These are phyloP conservation scores for Cynopterus sphinx DNA, from an alignment of 2,797 vertebrate species.

Conservation along the genomic window DNA sequence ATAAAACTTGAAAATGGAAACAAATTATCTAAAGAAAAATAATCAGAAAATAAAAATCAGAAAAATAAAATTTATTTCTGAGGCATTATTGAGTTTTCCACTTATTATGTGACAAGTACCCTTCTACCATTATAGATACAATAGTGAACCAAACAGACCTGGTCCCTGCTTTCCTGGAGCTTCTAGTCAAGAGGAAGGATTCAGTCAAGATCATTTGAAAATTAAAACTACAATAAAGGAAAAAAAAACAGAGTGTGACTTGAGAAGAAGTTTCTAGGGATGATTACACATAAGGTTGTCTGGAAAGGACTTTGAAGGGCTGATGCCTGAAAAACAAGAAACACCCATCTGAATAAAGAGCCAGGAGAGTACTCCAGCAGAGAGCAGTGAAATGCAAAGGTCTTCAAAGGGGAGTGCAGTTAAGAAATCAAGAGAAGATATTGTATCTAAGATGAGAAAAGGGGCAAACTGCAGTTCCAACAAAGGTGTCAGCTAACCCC, in stretches of 20 bases:
- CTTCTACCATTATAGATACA: not conserved
- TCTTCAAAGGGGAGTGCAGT: not conserved
- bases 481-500: not conserved
- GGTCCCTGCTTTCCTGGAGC: not conserved
- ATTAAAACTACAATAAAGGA: not conserved
- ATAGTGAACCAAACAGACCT: not conserved
- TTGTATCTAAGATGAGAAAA: not conserved
- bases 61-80: not conserved
- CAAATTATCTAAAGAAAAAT: not conserved
- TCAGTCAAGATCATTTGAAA: not conserved
- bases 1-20: slow-evolving; percentile 2
- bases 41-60: not conserved
- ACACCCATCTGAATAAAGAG: not conserved
- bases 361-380: not conserved
- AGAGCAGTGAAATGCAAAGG: not conserved
- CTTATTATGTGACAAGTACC: not conserved
- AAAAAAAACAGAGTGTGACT: not conserved
- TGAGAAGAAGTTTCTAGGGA: not conserved
- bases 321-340: not conserved
- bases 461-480: no score
- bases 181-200: not conserved
- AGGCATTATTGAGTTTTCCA: not conserved
- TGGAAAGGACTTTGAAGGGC: not conserved
- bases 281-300: not conserved
- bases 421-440: not conserved